A percentile compares a stretch with the other conserved stretches of the same genome.
Conservation (phyloP, 2,888 invertebrate genomes). For the Cenopis cana region DNA sequence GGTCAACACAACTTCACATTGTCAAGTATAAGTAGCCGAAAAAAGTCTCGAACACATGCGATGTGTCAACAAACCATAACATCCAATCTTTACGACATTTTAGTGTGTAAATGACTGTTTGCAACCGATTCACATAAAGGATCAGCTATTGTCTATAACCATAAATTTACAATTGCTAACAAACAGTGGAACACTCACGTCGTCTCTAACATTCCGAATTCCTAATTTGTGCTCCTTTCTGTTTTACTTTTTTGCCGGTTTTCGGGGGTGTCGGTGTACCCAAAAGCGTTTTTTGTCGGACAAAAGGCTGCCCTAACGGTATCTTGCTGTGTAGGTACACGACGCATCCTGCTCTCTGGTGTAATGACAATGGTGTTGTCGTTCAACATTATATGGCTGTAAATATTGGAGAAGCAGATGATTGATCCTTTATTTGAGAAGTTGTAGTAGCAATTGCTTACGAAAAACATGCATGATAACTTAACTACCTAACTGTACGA, state of each 20-base stretch:
- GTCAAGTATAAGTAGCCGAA: slow-evolving; percentile 8
- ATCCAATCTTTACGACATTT: slow-evolving; percentile 22
- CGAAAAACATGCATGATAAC: neutral
- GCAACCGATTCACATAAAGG: slow-evolving; percentile 25
- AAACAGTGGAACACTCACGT: slow-evolving; percentile 44
- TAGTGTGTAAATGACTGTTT: slow-evolving; percentile 26
- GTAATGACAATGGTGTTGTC: slow-evolving; percentile 48
- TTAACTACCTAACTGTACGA: neutral
- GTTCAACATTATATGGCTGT: slow-evolving; percentile 34
- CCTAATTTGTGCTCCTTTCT: slow-evolving; percentile 81
- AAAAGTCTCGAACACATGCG: slow-evolving; percentile 16
- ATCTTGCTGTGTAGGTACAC: slow-evolving; percentile 56
- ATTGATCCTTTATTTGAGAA: slow-evolving; percentile 18
- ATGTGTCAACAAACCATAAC: slow-evolving; percentile 24
- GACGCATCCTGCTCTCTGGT: slow-evolving; percentile 52
- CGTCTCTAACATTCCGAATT: slow-evolving; percentile 81
- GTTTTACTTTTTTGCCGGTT: slow-evolving; percentile 76
- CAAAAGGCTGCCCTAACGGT: slow-evolving; percentile 81
- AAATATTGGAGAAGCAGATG: slow-evolving; percentile 15
- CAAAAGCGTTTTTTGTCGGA: slow-evolving; percentile 47
- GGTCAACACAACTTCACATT: neutral
- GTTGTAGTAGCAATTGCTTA: slow-evolving; percentile 15
- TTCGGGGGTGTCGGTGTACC: slow-evolving; percentile 49
- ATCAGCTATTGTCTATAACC: slow-evolving; percentile 22
- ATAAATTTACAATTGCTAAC: slow-evolving; percentile 34